phyloP scores from a whole-genome alignment of 2,113 vertebrate species.

The Ceyx cyanopectus region DNA sequence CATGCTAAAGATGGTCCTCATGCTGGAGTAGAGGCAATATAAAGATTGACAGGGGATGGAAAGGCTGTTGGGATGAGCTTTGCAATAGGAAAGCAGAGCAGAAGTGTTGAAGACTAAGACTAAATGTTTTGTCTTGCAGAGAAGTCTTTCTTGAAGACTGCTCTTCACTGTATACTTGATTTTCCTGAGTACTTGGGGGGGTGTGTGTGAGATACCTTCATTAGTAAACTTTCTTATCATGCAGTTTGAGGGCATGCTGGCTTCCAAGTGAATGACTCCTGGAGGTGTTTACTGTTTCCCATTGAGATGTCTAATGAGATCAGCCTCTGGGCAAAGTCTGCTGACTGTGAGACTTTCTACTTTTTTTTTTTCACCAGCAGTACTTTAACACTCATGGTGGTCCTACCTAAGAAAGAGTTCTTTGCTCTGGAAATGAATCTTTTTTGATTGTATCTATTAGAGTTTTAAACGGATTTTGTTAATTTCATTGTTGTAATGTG shows the following conservation, averaged over 20 bases:
- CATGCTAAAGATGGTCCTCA: not conserved
- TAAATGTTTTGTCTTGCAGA: not conserved
- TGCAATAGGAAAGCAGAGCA: not conserved
- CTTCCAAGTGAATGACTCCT: not conserved
- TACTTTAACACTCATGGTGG: not conserved
- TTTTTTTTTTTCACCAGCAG: not conserved
- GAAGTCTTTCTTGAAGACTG: not conserved
- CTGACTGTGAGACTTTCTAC: not conserved
- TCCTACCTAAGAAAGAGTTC: not conserved
- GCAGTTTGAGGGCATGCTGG: not conserved
- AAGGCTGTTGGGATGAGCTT: not conserved
- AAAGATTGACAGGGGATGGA: not conserved
- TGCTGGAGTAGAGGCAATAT: not conserved
- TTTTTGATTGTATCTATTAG: slow-evolving; percentile 25
- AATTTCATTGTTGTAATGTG: not conserved
- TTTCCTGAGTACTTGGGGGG: not conserved
- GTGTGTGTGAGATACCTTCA: not conserved
- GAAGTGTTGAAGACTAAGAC: not conserved
- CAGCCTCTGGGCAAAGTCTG: slow-evolving; percentile 39
- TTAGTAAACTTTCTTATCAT: not conserved
- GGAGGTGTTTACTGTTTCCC: not conserved
- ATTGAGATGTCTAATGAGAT: not conserved
- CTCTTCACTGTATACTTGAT: not conserved
- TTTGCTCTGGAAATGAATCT: slow-evolving; percentile 21
- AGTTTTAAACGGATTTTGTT: not conserved